Percentiles rank a stretch among this genome's conserved stretches.
Conservation (phyloP, 2,888 invertebrate species). For the Nebria brevicollis region DNA sequence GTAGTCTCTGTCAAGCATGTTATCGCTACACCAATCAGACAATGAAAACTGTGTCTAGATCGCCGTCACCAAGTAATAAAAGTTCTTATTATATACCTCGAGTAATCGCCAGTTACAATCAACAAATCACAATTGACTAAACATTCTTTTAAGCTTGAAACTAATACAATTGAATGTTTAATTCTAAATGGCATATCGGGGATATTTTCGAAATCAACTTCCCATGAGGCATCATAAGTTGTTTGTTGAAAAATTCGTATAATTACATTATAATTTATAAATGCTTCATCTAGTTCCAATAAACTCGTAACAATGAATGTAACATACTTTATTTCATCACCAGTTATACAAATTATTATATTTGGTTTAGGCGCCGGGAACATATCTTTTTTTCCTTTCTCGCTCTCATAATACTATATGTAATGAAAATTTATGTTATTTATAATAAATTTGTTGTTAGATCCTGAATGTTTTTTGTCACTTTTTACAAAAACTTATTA, state of each 20-base stretch:
- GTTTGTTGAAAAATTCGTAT: conserved; percentile 9
- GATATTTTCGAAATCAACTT: conserved; percentile 3
- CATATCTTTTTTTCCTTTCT: background rate
- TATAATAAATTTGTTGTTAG: background rate
- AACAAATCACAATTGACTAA: conserved; percentile 66
- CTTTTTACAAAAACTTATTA: too few relatives aligned
- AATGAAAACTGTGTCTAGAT: background rate
- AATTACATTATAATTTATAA: background rate
- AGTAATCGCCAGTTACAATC: conserved; percentile 65
- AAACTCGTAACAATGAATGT: background rate
- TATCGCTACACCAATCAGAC: too few relatives aligned
- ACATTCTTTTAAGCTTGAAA: conserved; percentile 63
- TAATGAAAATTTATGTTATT: background rate
- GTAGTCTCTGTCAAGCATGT: too few relatives aligned
- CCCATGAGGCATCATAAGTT: background rate
- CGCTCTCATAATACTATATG: conserved; percentile 8
- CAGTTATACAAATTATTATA: conserved; percentile 9
- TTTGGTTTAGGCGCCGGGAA: background rate
- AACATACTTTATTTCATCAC: background rate
- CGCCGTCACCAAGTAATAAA: background rate
- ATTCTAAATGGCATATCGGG: background rate
- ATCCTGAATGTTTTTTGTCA: too few relatives aligned
- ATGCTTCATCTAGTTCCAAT: conserved; percentile 11
- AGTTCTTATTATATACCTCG: conserved; percentile 49
- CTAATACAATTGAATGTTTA: conserved; percentile 54